These are phyloP conservation scores for Muscidifurax raptorellus DNA, from an alignment of 1,140 invertebrate genomes.

Conservation along the genomic window DNA sequence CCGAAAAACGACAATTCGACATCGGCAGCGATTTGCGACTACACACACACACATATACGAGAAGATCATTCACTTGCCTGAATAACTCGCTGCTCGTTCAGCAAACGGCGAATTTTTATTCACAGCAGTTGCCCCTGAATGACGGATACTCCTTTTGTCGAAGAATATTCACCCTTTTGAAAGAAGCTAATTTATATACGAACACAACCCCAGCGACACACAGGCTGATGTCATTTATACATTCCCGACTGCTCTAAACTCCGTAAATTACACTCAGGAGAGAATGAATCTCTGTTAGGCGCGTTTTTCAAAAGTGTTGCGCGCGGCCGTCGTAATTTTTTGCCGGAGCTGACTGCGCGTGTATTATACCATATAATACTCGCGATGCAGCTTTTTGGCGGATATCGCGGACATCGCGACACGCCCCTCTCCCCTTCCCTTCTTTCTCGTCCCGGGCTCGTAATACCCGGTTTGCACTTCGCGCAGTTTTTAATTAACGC, in stretches of 20 bases:
- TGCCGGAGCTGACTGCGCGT: neutral
- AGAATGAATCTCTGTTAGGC: constrained; percentile 27
- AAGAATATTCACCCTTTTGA: constrained; percentile 20
- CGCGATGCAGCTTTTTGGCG: neutral
- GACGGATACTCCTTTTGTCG: constrained; percentile 44
- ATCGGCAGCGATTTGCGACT: too few relatives aligned
- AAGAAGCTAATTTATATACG: constrained; percentile 39
- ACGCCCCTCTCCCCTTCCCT: neutral
- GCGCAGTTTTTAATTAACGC: constrained; percentile 50
- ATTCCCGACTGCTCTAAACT: constrained; percentile 40
- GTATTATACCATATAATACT: too few relatives aligned
- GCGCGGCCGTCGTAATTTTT: constrained; percentile 35
- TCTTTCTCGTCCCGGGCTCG: neutral
- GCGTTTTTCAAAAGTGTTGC: constrained; percentile 39
- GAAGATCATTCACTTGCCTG: neutral
- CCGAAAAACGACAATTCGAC: neutral
- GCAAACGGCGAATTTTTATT: neutral
- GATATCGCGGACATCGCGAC: constrained; percentile 37
- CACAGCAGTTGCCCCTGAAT: neutral
- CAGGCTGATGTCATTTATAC: constrained; percentile 45
- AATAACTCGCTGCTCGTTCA: neutral
- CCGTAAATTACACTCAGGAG: constrained; percentile 44
- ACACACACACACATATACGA: too few relatives aligned
- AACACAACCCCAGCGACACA: neutral
- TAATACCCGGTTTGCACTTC: constrained; percentile 42